Percentiles rank a stretch among this genome's conserved stretches.
These are phyloP conservation scores for Thyatira batis DNA, from an alignment of 2,888 invertebrate genomes.

Conservation along the genomic window DNA sequence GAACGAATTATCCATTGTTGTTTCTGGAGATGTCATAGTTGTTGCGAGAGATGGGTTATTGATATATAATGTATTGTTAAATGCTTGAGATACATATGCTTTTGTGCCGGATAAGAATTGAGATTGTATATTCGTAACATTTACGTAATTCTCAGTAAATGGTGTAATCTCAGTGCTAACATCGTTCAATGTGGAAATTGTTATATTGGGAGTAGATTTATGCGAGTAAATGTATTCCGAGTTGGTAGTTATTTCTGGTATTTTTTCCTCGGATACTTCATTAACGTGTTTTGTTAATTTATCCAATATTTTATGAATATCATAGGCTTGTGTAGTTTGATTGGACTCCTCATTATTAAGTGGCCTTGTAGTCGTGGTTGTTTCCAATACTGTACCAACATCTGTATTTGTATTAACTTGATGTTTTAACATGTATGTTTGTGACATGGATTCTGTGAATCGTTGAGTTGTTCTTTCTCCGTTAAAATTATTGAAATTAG, in stretches of 20 bases:
- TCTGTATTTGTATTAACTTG: background rate
- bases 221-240: background rate
- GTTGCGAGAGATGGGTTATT: background rate
- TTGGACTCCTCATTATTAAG: background rate
- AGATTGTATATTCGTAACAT: background rate
- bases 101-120: background rate
- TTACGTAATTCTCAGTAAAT: background rate
- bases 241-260: background rate
- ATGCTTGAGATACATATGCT: background rate
- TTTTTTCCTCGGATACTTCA: background rate
- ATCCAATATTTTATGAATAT: background rate
- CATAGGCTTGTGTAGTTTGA: background rate
- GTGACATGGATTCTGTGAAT: background rate
- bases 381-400: background rate
- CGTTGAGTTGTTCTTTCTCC: background rate
- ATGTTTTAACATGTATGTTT: background rate
- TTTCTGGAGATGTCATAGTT: background rate
- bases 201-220: background rate
- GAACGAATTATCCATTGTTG: background rate
- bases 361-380: background rate
- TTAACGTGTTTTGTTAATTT: background rate
- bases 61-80: background rate
- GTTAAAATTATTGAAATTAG: background rate
- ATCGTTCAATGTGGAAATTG: background rate
- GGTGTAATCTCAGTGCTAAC: background rate